A percentile compares a stretch with the other conserved stretches of the same genome.
Conservation (phyloP, 2,888 invertebrate species). For the Pyrocoelia pectoralis region DNA sequence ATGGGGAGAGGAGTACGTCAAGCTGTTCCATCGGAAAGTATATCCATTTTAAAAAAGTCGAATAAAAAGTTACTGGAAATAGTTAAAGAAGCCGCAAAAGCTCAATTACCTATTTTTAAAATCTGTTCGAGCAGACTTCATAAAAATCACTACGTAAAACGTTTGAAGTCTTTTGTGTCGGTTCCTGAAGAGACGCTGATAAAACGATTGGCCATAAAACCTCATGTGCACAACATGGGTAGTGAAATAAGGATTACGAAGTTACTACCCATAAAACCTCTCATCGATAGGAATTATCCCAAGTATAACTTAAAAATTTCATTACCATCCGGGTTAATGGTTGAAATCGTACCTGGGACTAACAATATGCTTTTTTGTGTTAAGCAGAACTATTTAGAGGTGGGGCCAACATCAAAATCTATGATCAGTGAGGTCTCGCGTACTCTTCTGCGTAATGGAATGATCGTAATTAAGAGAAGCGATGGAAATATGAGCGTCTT, state of each 20-base stretch:
- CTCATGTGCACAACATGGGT: constrained; percentile 14
- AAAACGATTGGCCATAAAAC: constrained; percentile 29
- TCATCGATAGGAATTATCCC: background rate
- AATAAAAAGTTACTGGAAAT: constrained; percentile 8
- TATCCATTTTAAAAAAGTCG: background rate
- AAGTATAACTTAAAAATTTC: constrained; percentile 24
- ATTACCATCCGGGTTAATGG: constrained; percentile 34
- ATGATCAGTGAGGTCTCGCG: constrained; percentile 32
- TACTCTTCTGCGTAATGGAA: constrained; percentile 33
- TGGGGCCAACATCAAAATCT: constrained; percentile 25
- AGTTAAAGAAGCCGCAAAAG: constrained; percentile 24
- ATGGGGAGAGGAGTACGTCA: background rate
- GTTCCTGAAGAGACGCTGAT: constrained; percentile 26
- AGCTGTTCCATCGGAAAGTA: background rate
- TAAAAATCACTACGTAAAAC: constrained; percentile 35
- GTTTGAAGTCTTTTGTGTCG: constrained; percentile 33
- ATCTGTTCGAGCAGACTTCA: constrained; percentile 38
- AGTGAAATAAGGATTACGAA: constrained; percentile 21
- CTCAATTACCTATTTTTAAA: constrained; percentile 35
- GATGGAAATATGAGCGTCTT: constrained; percentile 32
- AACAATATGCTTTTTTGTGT: constrained; percentile 22
- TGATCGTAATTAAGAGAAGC: constrained; percentile 29
- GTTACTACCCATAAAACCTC: constrained; percentile 26
- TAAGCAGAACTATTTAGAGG: constrained; percentile 32
- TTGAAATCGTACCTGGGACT: constrained; percentile 22